Evolutionary conservation across 2,113 vertebrate species (phyloP).

Genomic region (Dasyornis broadbenti): DNA sequence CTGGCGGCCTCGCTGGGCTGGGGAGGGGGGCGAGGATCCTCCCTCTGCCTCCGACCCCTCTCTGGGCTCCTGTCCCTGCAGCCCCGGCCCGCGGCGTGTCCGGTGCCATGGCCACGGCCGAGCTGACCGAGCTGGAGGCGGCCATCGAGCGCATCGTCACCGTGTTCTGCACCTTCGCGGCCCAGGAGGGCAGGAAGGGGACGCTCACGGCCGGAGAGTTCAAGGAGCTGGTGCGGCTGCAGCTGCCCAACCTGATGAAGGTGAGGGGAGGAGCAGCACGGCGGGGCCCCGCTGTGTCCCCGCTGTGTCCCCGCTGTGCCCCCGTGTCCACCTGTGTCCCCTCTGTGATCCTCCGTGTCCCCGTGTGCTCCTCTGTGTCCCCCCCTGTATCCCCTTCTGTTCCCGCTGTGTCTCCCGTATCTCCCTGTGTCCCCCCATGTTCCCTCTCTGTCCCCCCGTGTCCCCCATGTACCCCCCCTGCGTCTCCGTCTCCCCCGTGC

Average conservation of each 20-base stretch:
- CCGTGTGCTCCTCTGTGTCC: no score
- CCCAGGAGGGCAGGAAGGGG: conserved; percentile 52
- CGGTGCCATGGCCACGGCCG: conserved; percentile 45
- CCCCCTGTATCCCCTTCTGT: no score
- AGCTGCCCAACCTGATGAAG: conserved; percentile 73
- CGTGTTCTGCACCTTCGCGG: conserved; percentile 44
- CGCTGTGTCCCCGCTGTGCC: no score
- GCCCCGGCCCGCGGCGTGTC: fast-evolving
- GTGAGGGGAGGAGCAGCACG: background rate
- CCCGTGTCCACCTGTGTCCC: no score
- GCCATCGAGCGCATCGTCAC: conserved; percentile 68
- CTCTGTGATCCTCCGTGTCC: no score
- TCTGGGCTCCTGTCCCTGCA: background rate
- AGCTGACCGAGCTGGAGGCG: conserved; percentile 63
- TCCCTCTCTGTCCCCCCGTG: no score
- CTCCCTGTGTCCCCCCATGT: no score
- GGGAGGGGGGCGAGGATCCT: no score
- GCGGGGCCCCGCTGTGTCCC: no score
- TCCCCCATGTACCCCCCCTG: no score
- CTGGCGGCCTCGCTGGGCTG: background rate
- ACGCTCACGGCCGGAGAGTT: conserved; percentile 55
- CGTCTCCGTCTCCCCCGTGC: no score
- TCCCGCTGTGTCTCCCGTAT: no score
- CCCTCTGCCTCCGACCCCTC: fast-evolving
- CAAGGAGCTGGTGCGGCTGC: conserved; percentile 58